Base-by-base conservation (phyloP, 2,888 invertebrate genomes). In the Noctua pronuba region DNA sequence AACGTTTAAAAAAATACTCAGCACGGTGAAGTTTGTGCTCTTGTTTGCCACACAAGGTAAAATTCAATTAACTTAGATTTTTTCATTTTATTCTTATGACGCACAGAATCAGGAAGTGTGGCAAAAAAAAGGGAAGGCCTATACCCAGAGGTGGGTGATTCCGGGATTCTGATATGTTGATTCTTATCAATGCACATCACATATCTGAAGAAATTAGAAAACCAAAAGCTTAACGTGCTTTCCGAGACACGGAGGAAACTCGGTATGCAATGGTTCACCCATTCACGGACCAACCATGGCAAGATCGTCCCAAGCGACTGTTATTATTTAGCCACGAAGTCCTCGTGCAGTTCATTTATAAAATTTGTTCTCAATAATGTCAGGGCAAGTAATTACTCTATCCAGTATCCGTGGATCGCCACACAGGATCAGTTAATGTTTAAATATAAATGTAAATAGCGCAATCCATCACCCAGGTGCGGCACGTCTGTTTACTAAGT, bases 391-490 rank as follows among this genome's bases (percentile, higher is more conserved):
- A 71, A 58, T 62, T 62, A 44, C 60, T 41, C 11, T 46, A 46
- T 70, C 46, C 35, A 31, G 35, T 41, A 75, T n/a, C 82, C 28
- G 10, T 46, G 35, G 24, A 70, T 70, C 52, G 78, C 38, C 52
- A 73, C 65, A 68, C 68, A 52, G 31, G 65, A 67, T 68, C 67
- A 72, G 66, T 65, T 65, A 71, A 62, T 75, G 85, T 85, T 69
- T 75, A 85, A 80, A 83, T 77, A 72, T 77, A 73, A 65, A 85
- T 85, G 71, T 71, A 72, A 83, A 77, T 82, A 65, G 24, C 65
- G 44, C 46, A 66, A 73, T 83, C 82, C 64, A 83, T 83, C 82
- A 83, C 13, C 21, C 84, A 83, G 84, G 86, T 84, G 86, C 74
- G 49, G 52, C 83, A 83, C 79, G 83, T 58, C 49, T 73, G 79